Evolutionary conservation across 1,140 invertebrate species (phyloP).

Genomic region (Zaprionus kolodkinae): DNA sequence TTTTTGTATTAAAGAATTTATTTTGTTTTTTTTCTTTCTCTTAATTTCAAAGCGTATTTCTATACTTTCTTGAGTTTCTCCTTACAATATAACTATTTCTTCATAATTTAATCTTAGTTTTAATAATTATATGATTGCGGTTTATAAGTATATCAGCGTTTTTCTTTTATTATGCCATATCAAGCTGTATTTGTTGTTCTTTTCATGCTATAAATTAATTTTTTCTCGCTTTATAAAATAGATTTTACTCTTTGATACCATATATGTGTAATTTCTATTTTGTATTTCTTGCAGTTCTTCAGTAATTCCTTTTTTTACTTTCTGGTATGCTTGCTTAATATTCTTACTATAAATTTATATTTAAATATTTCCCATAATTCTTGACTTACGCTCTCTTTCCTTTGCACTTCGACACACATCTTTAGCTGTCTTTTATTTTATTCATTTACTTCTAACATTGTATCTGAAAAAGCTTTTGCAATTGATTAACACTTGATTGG

Average conservation of each 20-base stretch:
- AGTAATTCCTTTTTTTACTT: neutral
- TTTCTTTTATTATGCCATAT: too few species aligned
- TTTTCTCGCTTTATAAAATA: neutral
- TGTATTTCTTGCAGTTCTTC: neutral
- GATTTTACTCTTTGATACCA: neutral
- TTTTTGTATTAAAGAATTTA: too few species aligned
- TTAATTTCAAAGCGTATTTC: too few species aligned
- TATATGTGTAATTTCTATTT: neutral
- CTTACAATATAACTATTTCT: neutral
- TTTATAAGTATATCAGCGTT: too few species aligned
- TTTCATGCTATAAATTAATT: neutral
- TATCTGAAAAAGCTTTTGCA: neutral
- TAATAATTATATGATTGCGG: too few species aligned
- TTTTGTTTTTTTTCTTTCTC: too few species aligned
- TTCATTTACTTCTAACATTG: neutral
- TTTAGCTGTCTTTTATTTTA: neutral
- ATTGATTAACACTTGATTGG: neutral
- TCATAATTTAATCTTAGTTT: neutral
- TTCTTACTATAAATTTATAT: neutral
- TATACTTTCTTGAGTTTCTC: too few species aligned
- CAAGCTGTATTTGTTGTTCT: too few species aligned
- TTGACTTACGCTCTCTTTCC: neutral
- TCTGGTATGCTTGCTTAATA: neutral
- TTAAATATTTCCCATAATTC: neutral
- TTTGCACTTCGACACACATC: too few species aligned